A percentile compares a stretch with the other conserved stretches of the same genome.
Evolutionary conservation across 2,797 vertebrate genomes (phyloP).

Genomic region (Sibirionetta formosa): DNA sequence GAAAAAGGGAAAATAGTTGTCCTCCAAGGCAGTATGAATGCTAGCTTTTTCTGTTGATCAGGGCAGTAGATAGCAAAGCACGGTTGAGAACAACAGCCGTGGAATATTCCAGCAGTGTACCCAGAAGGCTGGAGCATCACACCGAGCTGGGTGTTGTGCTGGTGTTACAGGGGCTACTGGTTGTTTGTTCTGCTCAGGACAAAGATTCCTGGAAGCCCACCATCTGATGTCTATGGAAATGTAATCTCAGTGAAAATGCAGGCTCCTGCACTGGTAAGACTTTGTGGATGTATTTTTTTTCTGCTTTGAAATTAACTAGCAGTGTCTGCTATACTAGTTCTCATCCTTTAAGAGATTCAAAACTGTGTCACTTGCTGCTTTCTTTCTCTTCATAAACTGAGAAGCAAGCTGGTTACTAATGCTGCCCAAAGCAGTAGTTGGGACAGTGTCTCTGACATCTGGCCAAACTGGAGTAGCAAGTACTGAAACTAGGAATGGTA

Average conservation of each 20-base stretch:
- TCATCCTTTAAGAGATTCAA: background rate
- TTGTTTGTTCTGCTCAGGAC: background rate
- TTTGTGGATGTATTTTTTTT: background rate
- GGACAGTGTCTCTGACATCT: slow-evolving; percentile 6
- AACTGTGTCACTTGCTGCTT: background rate
- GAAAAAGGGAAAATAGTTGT: background rate
- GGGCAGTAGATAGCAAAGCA: background rate
- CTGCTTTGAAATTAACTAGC: background rate
- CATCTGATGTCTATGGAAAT: background rate
- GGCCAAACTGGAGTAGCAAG: slow-evolving; percentile 57
- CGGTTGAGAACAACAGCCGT: background rate
- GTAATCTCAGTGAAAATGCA: fast-evolving
- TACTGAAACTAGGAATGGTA: background rate
- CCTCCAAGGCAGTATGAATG: background rate
- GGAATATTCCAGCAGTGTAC: slow-evolving; percentile 11
- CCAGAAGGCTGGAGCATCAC: background rate
- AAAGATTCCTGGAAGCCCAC: background rate
- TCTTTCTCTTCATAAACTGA: background rate
- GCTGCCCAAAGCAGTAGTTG: background rate
- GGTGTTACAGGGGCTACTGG: background rate
- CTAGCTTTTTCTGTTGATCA: background rate
- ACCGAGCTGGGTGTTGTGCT: background rate
- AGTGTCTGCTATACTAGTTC: background rate
- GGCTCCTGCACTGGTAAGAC: background rate
- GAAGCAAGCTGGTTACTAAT: background rate